A percentile compares a stretch with the other conserved stretches of the same genome.
Conservation (phyloP, 2,113 vertebrate species). For the Hippocampus zosterae region DNA sequence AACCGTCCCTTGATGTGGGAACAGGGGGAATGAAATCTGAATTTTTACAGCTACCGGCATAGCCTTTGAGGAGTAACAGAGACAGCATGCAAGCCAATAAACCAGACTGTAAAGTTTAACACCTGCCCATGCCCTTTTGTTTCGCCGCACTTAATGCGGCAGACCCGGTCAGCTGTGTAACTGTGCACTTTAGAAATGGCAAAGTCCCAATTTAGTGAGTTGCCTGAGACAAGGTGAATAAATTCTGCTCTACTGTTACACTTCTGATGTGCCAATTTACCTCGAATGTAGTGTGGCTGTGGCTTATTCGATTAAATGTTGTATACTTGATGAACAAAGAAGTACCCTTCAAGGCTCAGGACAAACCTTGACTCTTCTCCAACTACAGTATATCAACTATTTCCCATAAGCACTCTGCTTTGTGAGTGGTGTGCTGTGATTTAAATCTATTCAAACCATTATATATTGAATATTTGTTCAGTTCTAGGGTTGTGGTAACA, state of each 20-base stretch:
- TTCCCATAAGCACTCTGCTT: neutral
- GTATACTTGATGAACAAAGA: neutral
- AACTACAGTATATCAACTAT: neutral
- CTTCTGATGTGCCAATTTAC: neutral
- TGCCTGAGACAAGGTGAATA: no score
- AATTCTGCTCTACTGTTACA: no score
- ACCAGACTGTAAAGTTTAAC: neutral
- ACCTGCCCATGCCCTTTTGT: neutral
- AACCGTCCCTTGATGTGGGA: neutral
- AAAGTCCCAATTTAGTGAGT: no score
- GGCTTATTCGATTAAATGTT: neutral
- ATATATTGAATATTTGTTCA: conserved; percentile 46
- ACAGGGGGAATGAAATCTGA: neutral
- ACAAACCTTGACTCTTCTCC: neutral
- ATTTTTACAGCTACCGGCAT: neutral
- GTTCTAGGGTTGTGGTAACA: conserved; percentile 29
- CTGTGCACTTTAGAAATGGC: neutral
- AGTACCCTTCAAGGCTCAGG: neutral
- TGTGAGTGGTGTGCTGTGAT: neutral
- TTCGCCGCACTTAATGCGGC: neutral
- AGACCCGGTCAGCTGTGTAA: neutral
- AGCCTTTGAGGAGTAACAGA: neutral
- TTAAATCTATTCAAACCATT: conserved; percentile 6
- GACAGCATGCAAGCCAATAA: neutral
- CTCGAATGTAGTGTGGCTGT: neutral